Evolutionary conservation across 2,113 vertebrate genomes (phyloP), one percentile per base, ranked within the genome.

Genomic region (Orthochromis malagaraziensis): DNA sequence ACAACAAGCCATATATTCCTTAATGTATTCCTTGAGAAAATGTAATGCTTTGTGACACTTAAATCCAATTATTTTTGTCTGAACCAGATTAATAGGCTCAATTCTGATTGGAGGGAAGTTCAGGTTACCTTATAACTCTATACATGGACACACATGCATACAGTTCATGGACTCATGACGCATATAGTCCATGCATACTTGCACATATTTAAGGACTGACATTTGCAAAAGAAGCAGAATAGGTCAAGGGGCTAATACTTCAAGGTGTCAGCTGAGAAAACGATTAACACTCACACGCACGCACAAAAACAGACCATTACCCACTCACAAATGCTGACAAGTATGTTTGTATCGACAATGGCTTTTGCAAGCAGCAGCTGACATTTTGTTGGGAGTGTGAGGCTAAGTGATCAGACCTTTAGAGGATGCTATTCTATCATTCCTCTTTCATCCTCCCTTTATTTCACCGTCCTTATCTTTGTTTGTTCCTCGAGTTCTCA

Each of bases 391-490:
- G 49, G 16, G 60, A 89, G 89, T 87, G 53, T 81, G 87, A 88
- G 90, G 89, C 91, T 94, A 93, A 96, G 92, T 89, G 53, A 84
- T 92, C 86, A 94, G 94, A 96, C 95, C 93, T 95, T 95, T 92
- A 82, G 89, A 92, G 91, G 92, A 90, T 92, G 89, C 89, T 92
- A 70, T 81, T 93, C 84, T 87, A 70, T 84, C 87, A 35, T 84
- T 91, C 84, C 33, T 87, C 85, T 88, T 84, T 93, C 90, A 65
- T 92, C 85, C 88, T 82, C 75, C 58, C 35, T 92, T 90, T 87
- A 90, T 93, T 86, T 82, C 55, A n/a, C 24, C 29, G 0, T 82
- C 81, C 87, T 94, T 91, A 91, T 93, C 86, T 94, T 14, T 90
- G 88, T 94, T 92, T 94, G 89, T 77, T 93, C 86, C 77, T 33